Conservation (phyloP, 2,113 vertebrate genomes). For the Phalacrocorax brasilianus region DNA sequence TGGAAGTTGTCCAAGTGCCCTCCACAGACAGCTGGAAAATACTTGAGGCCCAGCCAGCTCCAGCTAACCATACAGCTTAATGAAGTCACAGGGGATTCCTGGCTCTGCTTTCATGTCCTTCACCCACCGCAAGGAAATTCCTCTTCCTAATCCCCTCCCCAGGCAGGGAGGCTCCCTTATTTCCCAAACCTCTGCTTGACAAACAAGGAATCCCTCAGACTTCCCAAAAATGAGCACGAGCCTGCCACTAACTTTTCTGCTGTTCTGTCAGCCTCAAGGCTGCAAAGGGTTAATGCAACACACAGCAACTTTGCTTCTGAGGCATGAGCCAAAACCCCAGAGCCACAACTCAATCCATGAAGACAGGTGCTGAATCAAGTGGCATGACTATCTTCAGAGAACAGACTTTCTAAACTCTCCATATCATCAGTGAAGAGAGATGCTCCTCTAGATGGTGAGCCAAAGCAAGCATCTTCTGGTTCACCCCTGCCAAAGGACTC, state of each 20-base stretch:
- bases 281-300: background rate
- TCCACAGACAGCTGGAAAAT: conserved; percentile 42
- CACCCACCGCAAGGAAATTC: conserved; percentile 12
- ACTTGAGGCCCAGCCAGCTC: conserved; percentile 28
- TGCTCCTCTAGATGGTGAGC: background rate
- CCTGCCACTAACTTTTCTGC: background rate
- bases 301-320: background rate
- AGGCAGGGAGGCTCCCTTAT: background rate
- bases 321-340: background rate
- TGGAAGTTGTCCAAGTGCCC: conserved; percentile 43
- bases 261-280: background rate
- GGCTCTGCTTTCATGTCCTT: conserved; percentile 19
- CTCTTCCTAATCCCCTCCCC: background rate
- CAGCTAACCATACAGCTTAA: conserved; percentile 17
- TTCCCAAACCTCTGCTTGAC: background rate
- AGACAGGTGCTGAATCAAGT: background rate
- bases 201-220: background rate
- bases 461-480: fast-evolving
- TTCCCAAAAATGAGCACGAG: background rate
- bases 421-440: background rate
- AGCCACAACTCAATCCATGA: background rate
- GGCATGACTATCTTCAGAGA: background rate
- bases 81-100: conserved; percentile 43
- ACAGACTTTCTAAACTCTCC: background rate
- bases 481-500: background rate